Base-by-base conservation (phyloP, 2,888 invertebrate genomes). In the Polydrusus pterygomalis region DNA sequence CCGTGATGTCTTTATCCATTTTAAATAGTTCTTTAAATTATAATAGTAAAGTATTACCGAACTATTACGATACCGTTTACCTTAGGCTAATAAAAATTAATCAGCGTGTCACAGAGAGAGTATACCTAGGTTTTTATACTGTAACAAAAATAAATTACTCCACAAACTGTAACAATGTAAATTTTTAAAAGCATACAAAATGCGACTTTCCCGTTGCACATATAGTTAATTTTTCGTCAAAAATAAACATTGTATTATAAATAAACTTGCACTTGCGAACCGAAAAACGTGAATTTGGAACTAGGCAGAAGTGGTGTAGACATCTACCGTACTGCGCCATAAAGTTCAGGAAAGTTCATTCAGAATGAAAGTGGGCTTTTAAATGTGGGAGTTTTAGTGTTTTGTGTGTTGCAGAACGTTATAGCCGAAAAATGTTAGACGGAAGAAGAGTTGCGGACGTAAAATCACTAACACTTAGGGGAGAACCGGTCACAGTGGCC, bases 311-410 rank as follows among this genome's bases (percentile, higher is more conserved):
- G 49, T 47, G 40, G 51, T 63, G 43, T 51, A 51, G 70, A 70
- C 70, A 70, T 70, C 70, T 70, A 70, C 51, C 70, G 70, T 47
- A 18, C 15, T 51, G 15, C 40, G 62, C 40, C 9, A 10, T 54
- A 70, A 70, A 70, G 62, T 70, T 70, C 62, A 63, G 20, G 63
- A 63, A 70, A 70, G 70, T 70, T 70, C 70, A 70, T 47, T 18
- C 10, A 0, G 17, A 58, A 8, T 9, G 60, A 70, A 62, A 60
- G 60, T 70, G 58, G 70, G 70, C 58, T 70, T 70, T 69, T 15
- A 51, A 69, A 70, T 62, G 70, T 70, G 60, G 70, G 70, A 47
- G 70, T 60, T 70, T 60, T 13, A 1, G 5, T 70, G 70, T 70
- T 30, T 60, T 34, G 20, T 47, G 58, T 34, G 70, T 70, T 70